Evolutionary conservation across 1,140 invertebrate species (phyloP).

Genomic region (Manduca sexta): DNA sequence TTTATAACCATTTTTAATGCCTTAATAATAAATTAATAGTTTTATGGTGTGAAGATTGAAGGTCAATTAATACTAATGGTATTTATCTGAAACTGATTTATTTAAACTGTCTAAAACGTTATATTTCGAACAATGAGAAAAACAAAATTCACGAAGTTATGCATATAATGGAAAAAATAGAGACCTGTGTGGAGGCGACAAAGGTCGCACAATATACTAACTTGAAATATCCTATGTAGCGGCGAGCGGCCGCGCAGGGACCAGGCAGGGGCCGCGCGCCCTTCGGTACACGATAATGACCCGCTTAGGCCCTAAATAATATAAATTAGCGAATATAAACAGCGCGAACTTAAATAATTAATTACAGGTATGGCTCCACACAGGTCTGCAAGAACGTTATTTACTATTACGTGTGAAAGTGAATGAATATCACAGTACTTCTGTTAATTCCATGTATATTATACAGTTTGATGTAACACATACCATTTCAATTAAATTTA

Average conservation of each 20-base stretch:
- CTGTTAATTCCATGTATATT: conserved; percentile 28
- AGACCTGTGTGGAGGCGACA: conserved; percentile 33
- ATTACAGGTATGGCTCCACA: conserved; percentile 20
- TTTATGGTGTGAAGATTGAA: neutral
- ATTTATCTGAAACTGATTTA: conserved; percentile 56
- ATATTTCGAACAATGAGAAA: conserved; percentile 44
- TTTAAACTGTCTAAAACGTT: conserved; percentile 56
- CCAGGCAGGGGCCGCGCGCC: too few relatives aligned
- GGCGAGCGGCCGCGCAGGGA: neutral
- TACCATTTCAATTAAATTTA: conserved; percentile 23
- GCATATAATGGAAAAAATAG: conserved; percentile 2
- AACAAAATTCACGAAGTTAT: conserved; percentile 38
- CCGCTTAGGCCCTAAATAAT: conserved; percentile 11
- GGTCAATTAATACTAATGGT: conserved; percentile 34
- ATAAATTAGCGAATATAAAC: conserved; percentile 15
- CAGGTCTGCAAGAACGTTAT: conserved; percentile 33
- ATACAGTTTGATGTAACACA: neutral
- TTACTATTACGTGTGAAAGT: conserved; percentile 38
- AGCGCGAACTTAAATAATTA: conserved; percentile 9
- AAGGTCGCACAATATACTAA: conserved; percentile 1
- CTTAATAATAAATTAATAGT: too few relatives aligned
- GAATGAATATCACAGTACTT: conserved; percentile 62
- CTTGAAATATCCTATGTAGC: neutral
- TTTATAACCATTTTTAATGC: too few relatives aligned
- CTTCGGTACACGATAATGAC: neutral